A percentile compares a stretch with the other conserved stretches of the same genome.
These are phyloP conservation scores for Acrossocheilus fasciatus DNA, from an alignment of 2,797 vertebrate genomes.

Conservation along the genomic window DNA sequence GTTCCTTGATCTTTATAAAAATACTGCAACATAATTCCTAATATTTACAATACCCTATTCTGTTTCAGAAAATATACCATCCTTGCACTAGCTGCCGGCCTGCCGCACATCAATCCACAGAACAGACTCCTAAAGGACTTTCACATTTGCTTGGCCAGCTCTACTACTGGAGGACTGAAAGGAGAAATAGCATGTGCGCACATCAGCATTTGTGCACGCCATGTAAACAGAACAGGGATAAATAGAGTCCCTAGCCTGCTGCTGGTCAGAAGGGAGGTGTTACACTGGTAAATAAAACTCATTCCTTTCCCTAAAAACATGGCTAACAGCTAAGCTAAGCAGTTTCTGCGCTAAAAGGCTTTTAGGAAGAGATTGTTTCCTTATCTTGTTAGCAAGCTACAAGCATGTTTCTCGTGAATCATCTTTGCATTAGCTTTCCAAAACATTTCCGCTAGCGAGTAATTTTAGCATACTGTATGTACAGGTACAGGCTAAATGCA, in stretches of 20 bases:
- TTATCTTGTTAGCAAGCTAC: slow-evolving; percentile 35
- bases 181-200: slow-evolving; percentile 6
- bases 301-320: neutral
- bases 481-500: slow-evolving; percentile 31
- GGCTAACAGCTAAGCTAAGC: slow-evolving; percentile 28
- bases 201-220: slow-evolving; percentile 38
- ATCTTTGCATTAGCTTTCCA: slow-evolving; percentile 7
- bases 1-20: neutral
- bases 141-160: slow-evolving; percentile 23
- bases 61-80: neutral
- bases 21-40: neutral
- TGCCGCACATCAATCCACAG: slow-evolving; percentile 12
- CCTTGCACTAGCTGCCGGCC: neutral
- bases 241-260: slow-evolving; percentile 5
- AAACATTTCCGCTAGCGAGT: slow-evolving; percentile 6
- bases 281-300: slow-evolving; percentile 4
- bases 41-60: neutral
- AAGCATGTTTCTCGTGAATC: slow-evolving; percentile 4
- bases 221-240: slow-evolving; percentile 35
- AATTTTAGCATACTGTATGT: neutral
- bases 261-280: slow-evolving; percentile 17
- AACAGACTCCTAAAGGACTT: slow-evolving; percentile 18
- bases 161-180: slow-evolving; percentile 21
- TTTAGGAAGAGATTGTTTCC: slow-evolving; percentile 14
- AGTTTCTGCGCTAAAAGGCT: slow-evolving; percentile 24